Evolutionary conservation across 2,888 invertebrate genomes (phyloP).

Genomic region (Octodonta nipae): DNA sequence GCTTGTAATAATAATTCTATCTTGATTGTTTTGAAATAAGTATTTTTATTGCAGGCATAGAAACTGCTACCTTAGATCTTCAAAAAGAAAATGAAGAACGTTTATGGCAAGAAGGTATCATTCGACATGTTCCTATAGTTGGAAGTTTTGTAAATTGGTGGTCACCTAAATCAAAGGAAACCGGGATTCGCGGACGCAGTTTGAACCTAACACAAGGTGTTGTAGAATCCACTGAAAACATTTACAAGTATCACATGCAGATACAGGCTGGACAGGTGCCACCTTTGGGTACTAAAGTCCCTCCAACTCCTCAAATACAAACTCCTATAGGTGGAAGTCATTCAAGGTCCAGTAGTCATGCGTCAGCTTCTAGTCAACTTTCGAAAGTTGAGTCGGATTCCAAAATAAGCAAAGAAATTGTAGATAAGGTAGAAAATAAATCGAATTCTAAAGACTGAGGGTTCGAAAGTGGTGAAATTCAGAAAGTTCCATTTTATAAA

Average conservation of each 20-base stretch:
- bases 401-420: too few relatives aligned
- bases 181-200: slow-evolving; percentile 68
- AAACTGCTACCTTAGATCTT: slow-evolving; percentile 82
- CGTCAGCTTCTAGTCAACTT: slow-evolving; percentile 21
- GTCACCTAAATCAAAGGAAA: slow-evolving; percentile 65
- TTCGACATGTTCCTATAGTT: slow-evolving; percentile 87
- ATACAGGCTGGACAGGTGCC: slow-evolving; percentile 41
- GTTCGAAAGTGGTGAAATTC: too few relatives aligned
- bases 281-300: slow-evolving; percentile 46
- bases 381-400: slow-evolving; percentile 12
- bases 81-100: slow-evolving; percentile 81
- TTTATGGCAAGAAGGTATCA: slow-evolving; percentile 85
- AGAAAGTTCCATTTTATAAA: too few relatives aligned
- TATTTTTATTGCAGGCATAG: slow-evolving; percentile 65
- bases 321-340: slow-evolving; percentile 50
- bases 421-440: too few relatives aligned
- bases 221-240: slow-evolving; percentile 67
- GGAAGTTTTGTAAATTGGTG: slow-evolving; percentile 93
- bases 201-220: slow-evolving; percentile 67
- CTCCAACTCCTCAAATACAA: slow-evolving; percentile 55
- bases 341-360: slow-evolving; percentile 50
- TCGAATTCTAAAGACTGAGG: too few relatives aligned
- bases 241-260: slow-evolving; percentile 75
- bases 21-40: too few relatives aligned
- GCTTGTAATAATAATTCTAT: too few relatives aligned